These are phyloP conservation scores for Cygnus buccinator DNA, from an alignment of 2,113 vertebrate genomes.

Conservation along the genomic window DNA sequence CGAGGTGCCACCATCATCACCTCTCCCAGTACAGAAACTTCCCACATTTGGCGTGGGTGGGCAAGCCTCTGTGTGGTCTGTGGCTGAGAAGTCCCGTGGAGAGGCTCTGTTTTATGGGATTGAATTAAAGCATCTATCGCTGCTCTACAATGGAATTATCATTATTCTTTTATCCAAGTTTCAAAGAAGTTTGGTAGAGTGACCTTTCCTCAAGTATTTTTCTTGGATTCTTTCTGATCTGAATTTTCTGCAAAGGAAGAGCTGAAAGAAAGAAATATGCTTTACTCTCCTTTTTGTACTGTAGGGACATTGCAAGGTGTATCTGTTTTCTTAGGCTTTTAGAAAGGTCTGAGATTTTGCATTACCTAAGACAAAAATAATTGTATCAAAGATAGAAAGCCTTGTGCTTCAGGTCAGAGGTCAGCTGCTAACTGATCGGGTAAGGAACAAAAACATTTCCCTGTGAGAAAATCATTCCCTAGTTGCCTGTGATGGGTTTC, in stretches of 20 bases:
- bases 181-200: conserved; percentile 11
- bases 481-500: neutral
- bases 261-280: neutral
- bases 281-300: neutral
- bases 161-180: neutral
- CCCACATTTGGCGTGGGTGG: neutral
- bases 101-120: neutral
- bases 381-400: neutral
- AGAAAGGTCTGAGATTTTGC: neutral
- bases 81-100: neutral
- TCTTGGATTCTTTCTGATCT: conserved; percentile 7
- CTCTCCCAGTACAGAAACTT: neutral
- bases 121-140: neutral
- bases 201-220: conserved; percentile 39
- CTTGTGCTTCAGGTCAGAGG: neutral
- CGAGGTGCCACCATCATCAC: neutral
- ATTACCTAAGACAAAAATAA: conserved; percentile 13
- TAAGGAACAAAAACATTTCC: neutral
- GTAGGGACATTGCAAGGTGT: neutral
- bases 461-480: neutral
- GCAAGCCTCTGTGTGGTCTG: neutral
- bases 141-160: neutral
- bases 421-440: neutral
- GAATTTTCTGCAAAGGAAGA: neutral
- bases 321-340: neutral